A percentile compares a stretch with the other conserved stretches of the same genome.
Evolutionary conservation across 2,113 vertebrate species (phyloP).

Genomic region (Lycaon pictus): DNA sequence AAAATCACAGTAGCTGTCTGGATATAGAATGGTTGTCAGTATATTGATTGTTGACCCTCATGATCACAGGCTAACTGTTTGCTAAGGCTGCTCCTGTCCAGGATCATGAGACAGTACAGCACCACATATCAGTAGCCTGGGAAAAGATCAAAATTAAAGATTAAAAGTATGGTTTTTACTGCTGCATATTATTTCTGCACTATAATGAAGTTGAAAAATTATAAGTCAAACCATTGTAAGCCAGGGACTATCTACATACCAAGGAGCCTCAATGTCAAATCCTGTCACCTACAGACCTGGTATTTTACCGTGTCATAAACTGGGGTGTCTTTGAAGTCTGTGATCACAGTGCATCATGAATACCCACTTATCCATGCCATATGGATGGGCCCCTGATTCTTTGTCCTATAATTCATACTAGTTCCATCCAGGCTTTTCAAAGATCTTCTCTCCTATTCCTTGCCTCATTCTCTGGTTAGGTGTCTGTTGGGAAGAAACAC

Average conservation of each 20-base stretch:
- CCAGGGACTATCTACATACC: not conserved
- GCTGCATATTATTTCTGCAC: not conserved
- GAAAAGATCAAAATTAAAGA: not conserved
- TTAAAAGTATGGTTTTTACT: not conserved
- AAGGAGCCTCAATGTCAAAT: not conserved
- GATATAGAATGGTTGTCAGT: not conserved
- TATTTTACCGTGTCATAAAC: not conserved
- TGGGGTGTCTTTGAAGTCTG: not conserved
- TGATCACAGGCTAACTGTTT: not conserved
- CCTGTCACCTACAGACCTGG: not conserved
- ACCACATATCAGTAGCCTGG: not conserved
- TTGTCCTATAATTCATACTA: not conserved
- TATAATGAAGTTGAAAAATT: not conserved
- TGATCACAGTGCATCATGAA: not conserved
- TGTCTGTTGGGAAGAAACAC: not conserved
- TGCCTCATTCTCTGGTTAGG: not conserved
- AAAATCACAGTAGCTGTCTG: not conserved
- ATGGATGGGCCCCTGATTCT: not conserved
- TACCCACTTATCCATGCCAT: not conserved
- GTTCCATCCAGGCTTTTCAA: not conserved
- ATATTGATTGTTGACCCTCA: not conserved
- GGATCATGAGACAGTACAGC: not conserved
- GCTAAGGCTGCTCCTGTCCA: not conserved
- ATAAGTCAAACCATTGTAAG: not conserved
- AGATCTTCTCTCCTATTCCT: not conserved